Conservation (phyloP, 2,113 vertebrate genomes). For the Numida meleagris region DNA sequence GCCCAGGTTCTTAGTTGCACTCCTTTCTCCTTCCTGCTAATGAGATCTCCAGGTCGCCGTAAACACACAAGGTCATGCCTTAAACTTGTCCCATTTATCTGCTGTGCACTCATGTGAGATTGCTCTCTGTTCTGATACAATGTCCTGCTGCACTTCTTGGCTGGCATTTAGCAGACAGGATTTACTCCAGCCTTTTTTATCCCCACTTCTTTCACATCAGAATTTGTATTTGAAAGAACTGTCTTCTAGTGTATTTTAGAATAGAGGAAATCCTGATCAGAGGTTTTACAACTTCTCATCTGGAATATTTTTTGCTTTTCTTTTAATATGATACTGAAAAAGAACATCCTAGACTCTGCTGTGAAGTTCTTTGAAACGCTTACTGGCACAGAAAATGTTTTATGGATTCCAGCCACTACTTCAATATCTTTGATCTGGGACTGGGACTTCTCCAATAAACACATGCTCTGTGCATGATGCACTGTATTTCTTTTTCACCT, state of each 20-base stretch:
- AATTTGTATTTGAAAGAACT: constrained; percentile 9
- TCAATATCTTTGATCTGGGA: constrained; percentile 52
- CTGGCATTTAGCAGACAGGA: neutral
- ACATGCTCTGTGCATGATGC: constrained; percentile 46
- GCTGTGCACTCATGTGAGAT: neutral
- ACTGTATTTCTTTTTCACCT: constrained; percentile 42
- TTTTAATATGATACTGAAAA: constrained; percentile 11
- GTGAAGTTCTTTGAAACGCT: constrained; percentile 26
- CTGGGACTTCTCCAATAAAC: constrained; percentile 56
- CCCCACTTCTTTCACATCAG: neutral
- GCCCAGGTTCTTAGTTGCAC: neutral
- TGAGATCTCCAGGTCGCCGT: neutral
- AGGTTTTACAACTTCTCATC: neutral
- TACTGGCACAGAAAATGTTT: constrained; percentile 21
- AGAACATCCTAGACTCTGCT: neutral
- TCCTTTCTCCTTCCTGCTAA: neutral
- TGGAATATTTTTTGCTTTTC: neutral
- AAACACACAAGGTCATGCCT: neutral
- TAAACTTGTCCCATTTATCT: neutral
- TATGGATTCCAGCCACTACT: constrained; percentile 23
- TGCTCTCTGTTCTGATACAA: neutral
- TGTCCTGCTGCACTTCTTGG: neutral
- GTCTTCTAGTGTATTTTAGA: neutral
- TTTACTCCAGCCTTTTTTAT: neutral
- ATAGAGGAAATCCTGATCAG: constrained; percentile 28